Conservation (phyloP, 2,797 vertebrate genomes). For the Scomberomorus guttatus region DNA sequence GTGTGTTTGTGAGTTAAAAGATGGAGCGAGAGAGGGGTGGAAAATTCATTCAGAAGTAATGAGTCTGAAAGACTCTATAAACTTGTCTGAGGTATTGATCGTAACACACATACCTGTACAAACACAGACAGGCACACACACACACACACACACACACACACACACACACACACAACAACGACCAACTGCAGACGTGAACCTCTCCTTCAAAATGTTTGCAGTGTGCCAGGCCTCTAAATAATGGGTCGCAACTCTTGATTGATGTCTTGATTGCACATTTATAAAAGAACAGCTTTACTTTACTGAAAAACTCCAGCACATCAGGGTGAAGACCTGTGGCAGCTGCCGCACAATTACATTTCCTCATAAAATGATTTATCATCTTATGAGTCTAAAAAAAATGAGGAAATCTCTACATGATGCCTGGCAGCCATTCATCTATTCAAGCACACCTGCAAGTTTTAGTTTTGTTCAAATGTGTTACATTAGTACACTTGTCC, state of each 20-base stretch:
- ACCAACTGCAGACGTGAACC: slow-evolving; percentile 30
- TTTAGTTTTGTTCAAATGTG: background rate
- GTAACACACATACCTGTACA: slow-evolving; percentile 4
- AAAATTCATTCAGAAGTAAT: slow-evolving; percentile 52
- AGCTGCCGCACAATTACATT: slow-evolving; percentile 50
- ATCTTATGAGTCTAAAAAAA: slow-evolving; percentile 25
- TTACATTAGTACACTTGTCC: background rate
- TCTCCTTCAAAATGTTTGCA: slow-evolving; percentile 40
- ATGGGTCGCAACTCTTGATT: slow-evolving; percentile 64
- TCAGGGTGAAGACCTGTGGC: slow-evolving; percentile 51
- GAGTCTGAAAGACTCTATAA: slow-evolving; percentile 51
- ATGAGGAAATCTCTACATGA: slow-evolving; percentile 27
- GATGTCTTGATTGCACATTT: slow-evolving; percentile 66
- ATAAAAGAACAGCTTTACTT: slow-evolving; percentile 43
- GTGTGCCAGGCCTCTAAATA: slow-evolving; percentile 51
- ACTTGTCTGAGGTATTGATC: slow-evolving; percentile 56
- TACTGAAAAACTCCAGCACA: slow-evolving; percentile 53
- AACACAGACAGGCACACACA: slow-evolving; percentile 4
- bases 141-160: slow-evolving; percentile 1
- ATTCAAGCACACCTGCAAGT: slow-evolving; percentile 6
- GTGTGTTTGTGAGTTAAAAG: slow-evolving; percentile 40
- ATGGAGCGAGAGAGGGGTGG: slow-evolving; percentile 15
- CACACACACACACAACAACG: slow-evolving; percentile 6
- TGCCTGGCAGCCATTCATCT: slow-evolving; percentile 5
- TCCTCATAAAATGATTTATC: slow-evolving; percentile 59